These are phyloP conservation scores for Acromyrmex echinatior DNA, from an alignment of 1,140 invertebrate species.

Conservation along the genomic window DNA sequence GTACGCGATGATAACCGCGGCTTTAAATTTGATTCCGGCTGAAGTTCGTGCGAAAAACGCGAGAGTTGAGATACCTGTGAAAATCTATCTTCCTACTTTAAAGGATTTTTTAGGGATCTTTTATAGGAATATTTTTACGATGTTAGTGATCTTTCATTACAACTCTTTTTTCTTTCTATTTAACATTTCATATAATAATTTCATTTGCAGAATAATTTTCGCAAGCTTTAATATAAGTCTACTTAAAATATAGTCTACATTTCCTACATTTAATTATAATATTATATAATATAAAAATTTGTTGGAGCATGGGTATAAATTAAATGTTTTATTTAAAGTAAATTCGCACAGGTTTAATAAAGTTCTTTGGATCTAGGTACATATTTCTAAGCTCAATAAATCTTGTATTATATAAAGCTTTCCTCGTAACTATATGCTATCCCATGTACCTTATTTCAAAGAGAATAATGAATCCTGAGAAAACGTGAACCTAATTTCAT, in stretches of 20 bases:
- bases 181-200: background rate
- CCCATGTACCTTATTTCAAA: background rate
- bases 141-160: background rate
- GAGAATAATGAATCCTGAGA: slow-evolving; percentile 5
- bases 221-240: background rate
- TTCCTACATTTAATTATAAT: background rate
- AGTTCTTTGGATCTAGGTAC: background rate
- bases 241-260: background rate
- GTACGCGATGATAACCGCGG: slow-evolving; percentile 19
- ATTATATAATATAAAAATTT: background rate
- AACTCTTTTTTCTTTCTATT: background rate
- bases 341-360: background rate
- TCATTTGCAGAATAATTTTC: background rate
- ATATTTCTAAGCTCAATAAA: slow-evolving; percentile 13
- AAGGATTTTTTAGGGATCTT: background rate
- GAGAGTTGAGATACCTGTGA: background rate
- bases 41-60: slow-evolving; percentile 8
- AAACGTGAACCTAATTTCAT: background rate
- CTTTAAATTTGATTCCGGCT: slow-evolving; percentile 18
- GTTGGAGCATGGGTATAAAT: background rate
- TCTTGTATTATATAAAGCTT: slow-evolving; percentile 5
- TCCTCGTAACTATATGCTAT: background rate
- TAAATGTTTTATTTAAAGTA: background rate
- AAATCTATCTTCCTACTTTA: background rate
- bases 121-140: background rate